Percentiles rank a stretch among this genome's conserved stretches.
Conservation (phyloP, 2,888 invertebrate genomes). For the Eilema depressum region DNA sequence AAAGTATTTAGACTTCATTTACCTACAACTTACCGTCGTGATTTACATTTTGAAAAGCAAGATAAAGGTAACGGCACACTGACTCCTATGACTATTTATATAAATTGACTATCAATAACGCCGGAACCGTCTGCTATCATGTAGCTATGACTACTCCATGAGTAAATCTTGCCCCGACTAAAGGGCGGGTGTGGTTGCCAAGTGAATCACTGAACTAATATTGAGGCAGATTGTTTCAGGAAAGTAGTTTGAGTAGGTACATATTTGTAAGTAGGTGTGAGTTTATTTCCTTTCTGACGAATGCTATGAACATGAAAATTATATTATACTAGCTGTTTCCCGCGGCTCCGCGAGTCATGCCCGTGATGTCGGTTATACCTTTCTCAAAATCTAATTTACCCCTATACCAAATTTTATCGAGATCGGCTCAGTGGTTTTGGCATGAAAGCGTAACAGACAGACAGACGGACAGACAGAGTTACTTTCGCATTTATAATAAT, state of each 20-base stretch:
- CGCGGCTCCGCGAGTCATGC: too few species aligned
- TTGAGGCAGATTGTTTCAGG: not conserved
- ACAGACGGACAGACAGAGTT: too few species aligned
- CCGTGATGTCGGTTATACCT: too few species aligned
- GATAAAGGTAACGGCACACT: not conserved
- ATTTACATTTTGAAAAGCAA: too few species aligned
- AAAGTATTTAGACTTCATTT: too few species aligned
- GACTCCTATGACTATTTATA: not conserved
- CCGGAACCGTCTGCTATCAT: not conserved
- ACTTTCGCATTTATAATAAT: too few species aligned
- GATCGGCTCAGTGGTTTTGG: too few species aligned
- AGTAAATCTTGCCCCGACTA: not conserved
- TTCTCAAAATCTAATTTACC: too few species aligned
- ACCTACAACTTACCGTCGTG: too few species aligned
- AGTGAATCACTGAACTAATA: conserved; percentile 4
- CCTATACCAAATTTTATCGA: too few species aligned
- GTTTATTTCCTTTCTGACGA: not conserved
- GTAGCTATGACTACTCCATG: not conserved
- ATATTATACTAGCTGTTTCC: too few species aligned
- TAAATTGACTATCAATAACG: not conserved
- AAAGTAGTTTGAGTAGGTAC: not conserved
- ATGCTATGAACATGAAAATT: not conserved
- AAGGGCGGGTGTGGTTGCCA: not conserved
- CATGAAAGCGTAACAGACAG: too few species aligned
- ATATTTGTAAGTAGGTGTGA: not conserved